Evolutionary conservation across 2,797 vertebrate species (phyloP), one percentile per base, ranked within the genome.

Genomic region (Phylloscopus collybita): DNA sequence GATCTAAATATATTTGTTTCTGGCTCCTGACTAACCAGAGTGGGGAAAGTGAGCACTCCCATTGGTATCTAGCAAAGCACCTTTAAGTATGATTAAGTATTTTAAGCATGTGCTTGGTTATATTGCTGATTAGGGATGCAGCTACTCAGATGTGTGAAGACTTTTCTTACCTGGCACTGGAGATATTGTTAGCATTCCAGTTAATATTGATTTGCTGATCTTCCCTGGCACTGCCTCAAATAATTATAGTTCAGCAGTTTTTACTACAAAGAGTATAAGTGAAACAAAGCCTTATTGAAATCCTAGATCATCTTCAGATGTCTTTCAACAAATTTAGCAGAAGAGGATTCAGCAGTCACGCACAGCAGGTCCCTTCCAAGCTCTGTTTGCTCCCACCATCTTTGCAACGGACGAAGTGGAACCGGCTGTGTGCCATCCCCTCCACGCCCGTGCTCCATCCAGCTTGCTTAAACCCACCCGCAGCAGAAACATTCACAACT

Each of bases 1-100:
- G 30, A 96, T 97, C 86, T 96, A 91, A 96, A 95, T 96, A 90
- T 60, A 89, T 96, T 95, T 93, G 86, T 91, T 95, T 97, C 86
- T 93, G 67, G 8, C 67, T 89, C 91, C 85, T 81, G 74, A 88
- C 70, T 95, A 95, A 87, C 81, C 84, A 87, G 86, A 94, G 53
- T 32, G 69, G 86, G 53, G 69, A 82, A 78, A 80, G 53, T 74
- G 50, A 80, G 25, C 27, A 8, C 57, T 80, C 67, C 91, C 61
- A 32, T 50, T 79, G 57, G 16, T 85, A 80, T 87, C 93, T 93
- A 89, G 71, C 42, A 71, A 89, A 93, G 42, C 71, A 80, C 38
- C 44, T 97, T 81, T 34, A 79, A 90, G 53, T 80, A 60, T 92
- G 38, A 86, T 90, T 61, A 93, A 88, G 64, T 56, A 60, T 91